Evolutionary conservation across 37 sponge, comb jelly and placozoan species (phyloP).

Genomic region (Aplysina aerophoba): DNA sequence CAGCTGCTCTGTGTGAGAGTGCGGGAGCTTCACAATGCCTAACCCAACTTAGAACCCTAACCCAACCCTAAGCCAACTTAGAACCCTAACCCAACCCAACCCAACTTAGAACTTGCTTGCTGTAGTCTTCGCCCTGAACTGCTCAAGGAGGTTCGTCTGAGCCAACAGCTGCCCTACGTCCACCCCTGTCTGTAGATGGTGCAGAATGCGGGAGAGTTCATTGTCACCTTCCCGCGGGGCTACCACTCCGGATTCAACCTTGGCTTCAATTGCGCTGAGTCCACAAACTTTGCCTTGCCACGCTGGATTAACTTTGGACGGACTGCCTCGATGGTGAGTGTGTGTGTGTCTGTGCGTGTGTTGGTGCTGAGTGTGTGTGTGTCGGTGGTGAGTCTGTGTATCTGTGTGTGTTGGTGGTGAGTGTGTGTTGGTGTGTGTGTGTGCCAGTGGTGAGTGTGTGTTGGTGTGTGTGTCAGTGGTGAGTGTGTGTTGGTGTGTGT

Average conservation of each 20-base stretch:
- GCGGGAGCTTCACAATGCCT: too few relatives aligned
- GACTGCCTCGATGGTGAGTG: constrained; percentile 71
- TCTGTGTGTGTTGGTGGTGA: constrained; percentile 29
- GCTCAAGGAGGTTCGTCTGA: too few relatives aligned
- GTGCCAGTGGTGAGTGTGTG: too few relatives aligned
- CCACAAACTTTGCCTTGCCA: constrained; percentile 92
- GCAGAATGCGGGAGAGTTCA: constrained; percentile 86
- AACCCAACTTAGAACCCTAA: too few relatives aligned
- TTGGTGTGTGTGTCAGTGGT: too few relatives aligned
- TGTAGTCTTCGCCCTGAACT: too few relatives aligned
- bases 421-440: constrained; percentile 28
- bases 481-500: constrained; percentile 52
- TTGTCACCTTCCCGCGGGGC: constrained; percentile 94
- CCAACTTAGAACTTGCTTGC: too few relatives aligned
- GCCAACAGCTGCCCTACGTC: too few relatives aligned
- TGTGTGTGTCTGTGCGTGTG: constrained; percentile 16
- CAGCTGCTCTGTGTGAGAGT: too few relatives aligned
- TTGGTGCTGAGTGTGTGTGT: neutral
- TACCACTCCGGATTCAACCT: constrained; percentile 98
- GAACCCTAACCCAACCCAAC: too few relatives aligned
- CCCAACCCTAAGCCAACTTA: too few relatives aligned
- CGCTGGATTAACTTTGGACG: constrained; percentile 92
- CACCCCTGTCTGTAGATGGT: constrained; percentile 82
- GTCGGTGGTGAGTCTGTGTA: neutral
- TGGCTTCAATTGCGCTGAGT: constrained; percentile 97